Evolutionary conservation across 2,113 vertebrate species (phyloP).

Genomic region (Sphyrna mokarran): DNA sequence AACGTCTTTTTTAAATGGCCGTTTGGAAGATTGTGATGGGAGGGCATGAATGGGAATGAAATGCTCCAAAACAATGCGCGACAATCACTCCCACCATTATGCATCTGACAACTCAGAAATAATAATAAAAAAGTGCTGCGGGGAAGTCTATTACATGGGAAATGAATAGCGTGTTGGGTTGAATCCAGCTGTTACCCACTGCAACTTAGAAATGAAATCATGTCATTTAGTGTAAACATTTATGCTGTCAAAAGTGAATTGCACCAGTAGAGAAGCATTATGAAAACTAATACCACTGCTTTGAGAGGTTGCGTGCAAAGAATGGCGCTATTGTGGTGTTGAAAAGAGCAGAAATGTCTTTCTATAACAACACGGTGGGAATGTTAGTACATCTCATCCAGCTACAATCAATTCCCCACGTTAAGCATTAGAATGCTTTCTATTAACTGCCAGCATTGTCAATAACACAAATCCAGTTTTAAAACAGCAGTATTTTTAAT

Average conservation of each 20-base stretch:
- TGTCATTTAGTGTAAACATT: slow-evolving; percentile 27
- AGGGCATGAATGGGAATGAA: slow-evolving; percentile 7
- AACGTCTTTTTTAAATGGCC: slow-evolving; percentile 4
- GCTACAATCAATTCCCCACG: not conserved
- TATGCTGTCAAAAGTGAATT: slow-evolving; percentile 9
- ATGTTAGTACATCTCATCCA: not conserved
- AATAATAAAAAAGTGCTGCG: slow-evolving; percentile 9
- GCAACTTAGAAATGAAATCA: slow-evolving; percentile 18
- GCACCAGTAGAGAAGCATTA: not conserved
- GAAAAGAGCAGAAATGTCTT: not conserved
- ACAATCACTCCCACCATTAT: slow-evolving; percentile 21
- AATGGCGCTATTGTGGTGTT: not conserved
- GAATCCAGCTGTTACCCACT: slow-evolving; percentile 13
- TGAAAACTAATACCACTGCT: not conserved
- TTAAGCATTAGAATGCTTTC: not conserved
- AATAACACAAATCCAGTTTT: not conserved
- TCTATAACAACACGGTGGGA: not conserved
- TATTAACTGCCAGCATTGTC: not conserved
- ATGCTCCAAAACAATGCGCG: not conserved
- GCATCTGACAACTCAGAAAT: slow-evolving; percentile 25
- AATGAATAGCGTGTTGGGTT: not conserved
- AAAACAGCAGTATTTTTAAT: not conserved
- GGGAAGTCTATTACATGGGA: not conserved
- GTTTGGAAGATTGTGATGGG: slow-evolving; percentile 11
- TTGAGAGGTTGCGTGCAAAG: not conserved